These are phyloP conservation scores for Cydia pomonella DNA, from an alignment of 1,140 invertebrate species.

Conservation along the genomic window DNA sequence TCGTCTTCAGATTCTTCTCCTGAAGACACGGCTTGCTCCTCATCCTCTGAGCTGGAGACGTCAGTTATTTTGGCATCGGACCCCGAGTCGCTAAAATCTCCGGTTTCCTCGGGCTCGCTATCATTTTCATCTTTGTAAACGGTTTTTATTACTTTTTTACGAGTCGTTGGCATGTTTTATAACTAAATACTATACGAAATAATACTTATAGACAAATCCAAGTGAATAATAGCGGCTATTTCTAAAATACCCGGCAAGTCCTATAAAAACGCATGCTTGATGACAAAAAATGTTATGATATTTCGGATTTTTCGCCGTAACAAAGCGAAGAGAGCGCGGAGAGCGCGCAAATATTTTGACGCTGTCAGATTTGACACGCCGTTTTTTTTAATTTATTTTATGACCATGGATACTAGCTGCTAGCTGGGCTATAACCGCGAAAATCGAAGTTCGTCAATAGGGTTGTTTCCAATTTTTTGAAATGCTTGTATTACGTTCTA, in stretches of 20 bases:
- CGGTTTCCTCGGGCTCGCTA: slow-evolving; percentile 55
- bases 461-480: too few species aligned
- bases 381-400: too few species aligned
- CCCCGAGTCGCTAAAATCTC: slow-evolving; percentile 77
- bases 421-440: too few species aligned
- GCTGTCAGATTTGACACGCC: slow-evolving; percentile 42
- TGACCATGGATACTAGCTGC: too few species aligned
- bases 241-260: slow-evolving; percentile 30
- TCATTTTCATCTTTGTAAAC: slow-evolving; percentile 72
- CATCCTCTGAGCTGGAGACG: slow-evolving; percentile 58
- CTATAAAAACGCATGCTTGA: not conserved
- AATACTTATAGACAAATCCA: not conserved
- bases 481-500: too few species aligned
- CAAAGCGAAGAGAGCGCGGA: not conserved
- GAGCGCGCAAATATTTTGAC: slow-evolving; percentile 2
- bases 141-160: slow-evolving; percentile 71
- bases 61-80: slow-evolving; percentile 75
- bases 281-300: slow-evolving; percentile 8
- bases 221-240: not conserved
- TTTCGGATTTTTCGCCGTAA: not conserved
- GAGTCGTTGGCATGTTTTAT: slow-evolving; percentile 62
- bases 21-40: slow-evolving; percentile 50
- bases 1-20: slow-evolving; percentile 57
- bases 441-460: too few species aligned
- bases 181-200: not conserved